Evolutionary conservation across 2,797 vertebrate genomes (phyloP), one percentile per base, ranked within the genome.

Genomic region (Myripristis murdjan): DNA sequence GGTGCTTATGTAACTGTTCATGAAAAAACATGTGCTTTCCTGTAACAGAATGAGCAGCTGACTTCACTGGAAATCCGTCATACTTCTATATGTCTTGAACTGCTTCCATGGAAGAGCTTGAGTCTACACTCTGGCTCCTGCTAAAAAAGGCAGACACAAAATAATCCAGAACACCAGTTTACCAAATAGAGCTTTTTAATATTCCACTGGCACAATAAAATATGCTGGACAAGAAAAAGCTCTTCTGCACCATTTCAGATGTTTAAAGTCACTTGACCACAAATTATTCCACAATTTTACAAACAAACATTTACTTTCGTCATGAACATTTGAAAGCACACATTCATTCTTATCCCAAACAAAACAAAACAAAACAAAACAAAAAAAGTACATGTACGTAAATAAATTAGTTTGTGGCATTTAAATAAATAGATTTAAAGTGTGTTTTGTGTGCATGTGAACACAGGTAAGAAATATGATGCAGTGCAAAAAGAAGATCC

Each of bases 351-450:
- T 10, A 20, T 31, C 15, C n/a, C 20, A 53, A 49, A 83, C n/a
- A 82, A 86, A 85, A 89, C n/a, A n/a, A n/a, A n/a, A n/a, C n/a
- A n/a, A n/a, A n/a, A n/a, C n/a, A n/a, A n/a, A n/a, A n/a, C n/a
- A 79, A 87, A 77, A 83, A 78, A 80, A 76, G 24, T 82, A 89
- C 46, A 80, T 71, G 49, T 65, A 70, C n/a, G 49, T 66, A 37
- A 81, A 92, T 87, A 89, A 79, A 81, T 80, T 82, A 78, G 14
- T 1, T 60, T 58, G 22, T 80, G 64, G 33, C 20, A 65, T 61
- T 75, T 66, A 81, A 87, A 93, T 91, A 89, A 89, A 90, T 51
- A 66, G 47, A 20, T 20, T 31, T 47, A 22, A 18, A 46, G 49
- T 73, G 57, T 24, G n/a, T 80, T 59, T 14, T 24, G 4, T 46